Evolutionary conservation across 2,888 invertebrate genomes (phyloP), one percentile per base, ranked within the genome.

Genomic region (Aplocera efformata): DNA sequence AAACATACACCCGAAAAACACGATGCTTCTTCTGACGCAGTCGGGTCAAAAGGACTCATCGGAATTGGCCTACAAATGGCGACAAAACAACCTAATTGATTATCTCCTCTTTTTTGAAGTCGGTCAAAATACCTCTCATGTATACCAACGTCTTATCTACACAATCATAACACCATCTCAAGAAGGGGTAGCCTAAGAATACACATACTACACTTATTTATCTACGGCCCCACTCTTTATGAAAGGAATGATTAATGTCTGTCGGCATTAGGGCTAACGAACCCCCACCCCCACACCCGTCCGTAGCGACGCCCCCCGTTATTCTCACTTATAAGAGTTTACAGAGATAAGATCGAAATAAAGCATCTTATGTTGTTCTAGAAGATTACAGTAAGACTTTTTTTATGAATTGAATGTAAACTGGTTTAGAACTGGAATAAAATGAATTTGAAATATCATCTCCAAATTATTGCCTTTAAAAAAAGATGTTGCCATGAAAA

Each of bases 211-310:
- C 83, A 86, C 82, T 88, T 88, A 88, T 88, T 88, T 88, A 88
- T 88, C 88, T 86, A 82, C 75, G 72, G 63, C 68, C 79, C 84
- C 82, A 83, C 84, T 86, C 86, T 86, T 88, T 86, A 85, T 86
- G 88, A 88, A 88, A 86, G 88, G 85, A 83, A 86, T 88, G 88
- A 88, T 88, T 88, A 88, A 88, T 86, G 88, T 84, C 79, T 83
- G 79, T 79, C 76, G 74, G 83, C 85, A 84, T 85, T 86, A 85
- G 79, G 86, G 81, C 75, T 82, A 85, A 85, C 81, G 80, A 83
- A 82, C 72, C 62, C 65, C 71, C 65, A 43, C 41, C 23, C 47
- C 33, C 43, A 11, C 48, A 47, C 56, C 66, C 57, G 48, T 5
- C 13, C 13, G 47, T 36, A 26, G 11, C 10, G 31, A 54, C 60